A percentile compares a stretch with the other conserved stretches of the same genome.
These are phyloP conservation scores for Cheilosia variabilis DNA, from an alignment of 2,888 invertebrate genomes.

Conservation along the genomic window DNA sequence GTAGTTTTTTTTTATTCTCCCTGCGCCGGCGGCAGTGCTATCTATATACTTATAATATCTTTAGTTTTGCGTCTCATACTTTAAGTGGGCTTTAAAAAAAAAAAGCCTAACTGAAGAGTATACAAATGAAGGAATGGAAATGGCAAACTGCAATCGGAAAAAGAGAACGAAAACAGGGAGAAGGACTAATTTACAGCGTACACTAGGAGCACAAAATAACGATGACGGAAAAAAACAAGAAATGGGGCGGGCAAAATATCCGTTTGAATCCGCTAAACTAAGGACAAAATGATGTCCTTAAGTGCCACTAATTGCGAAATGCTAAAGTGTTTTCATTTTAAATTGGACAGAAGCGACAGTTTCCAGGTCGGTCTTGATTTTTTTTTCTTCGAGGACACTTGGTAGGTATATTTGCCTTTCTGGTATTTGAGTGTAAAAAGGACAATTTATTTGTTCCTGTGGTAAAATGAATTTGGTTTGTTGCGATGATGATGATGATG, in stretches of 20 bases:
- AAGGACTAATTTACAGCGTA: constrained; percentile 51
- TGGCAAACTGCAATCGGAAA: constrained; percentile 31
- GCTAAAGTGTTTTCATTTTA: constrained; percentile 47
- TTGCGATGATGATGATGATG: too few relatives aligned
- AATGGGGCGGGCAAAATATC: neutral
- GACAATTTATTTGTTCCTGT: neutral
- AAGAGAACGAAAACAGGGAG: constrained; percentile 12
- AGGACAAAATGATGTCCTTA: constrained; percentile 44
- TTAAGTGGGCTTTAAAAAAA: constrained; percentile 3
- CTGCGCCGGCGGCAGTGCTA: neutral
- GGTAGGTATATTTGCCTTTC: neutral
- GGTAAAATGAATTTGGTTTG: neutral
- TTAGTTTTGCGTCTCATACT: neutral
- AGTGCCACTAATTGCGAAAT: constrained; percentile 64
- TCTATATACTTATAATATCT: neutral
- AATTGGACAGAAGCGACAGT: constrained; percentile 34
- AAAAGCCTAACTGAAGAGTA: constrained; percentile 12
- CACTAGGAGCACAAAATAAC: constrained; percentile 5
- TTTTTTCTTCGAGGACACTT: neutral
- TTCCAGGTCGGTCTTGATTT: constrained; percentile 21
- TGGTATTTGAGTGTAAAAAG: neutral
- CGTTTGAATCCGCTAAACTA: neutral
- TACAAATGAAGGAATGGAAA: neutral
- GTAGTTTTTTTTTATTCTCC: neutral
- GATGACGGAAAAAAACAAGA: neutral